Evolutionary conservation across 2,888 invertebrate genomes (phyloP), one percentile per base, ranked within the genome.

Genomic region (Drosophila testacea): DNA sequence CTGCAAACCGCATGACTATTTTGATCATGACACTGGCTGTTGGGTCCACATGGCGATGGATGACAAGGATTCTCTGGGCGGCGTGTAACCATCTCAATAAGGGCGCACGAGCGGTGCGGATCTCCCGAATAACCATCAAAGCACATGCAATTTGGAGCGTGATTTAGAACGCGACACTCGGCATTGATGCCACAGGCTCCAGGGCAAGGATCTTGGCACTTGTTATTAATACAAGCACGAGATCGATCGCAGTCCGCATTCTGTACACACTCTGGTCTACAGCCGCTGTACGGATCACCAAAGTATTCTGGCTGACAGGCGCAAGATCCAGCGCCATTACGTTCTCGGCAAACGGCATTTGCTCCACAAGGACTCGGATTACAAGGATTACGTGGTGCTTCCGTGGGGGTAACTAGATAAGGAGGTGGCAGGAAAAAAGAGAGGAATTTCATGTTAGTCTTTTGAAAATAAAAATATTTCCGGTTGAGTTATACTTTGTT

Each of bases 201-300:
- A 65, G 95, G 95, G 90, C 96, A 96, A 61, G 96, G 96, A 92
- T 96, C 95, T 89, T 94, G 94, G 91, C 97, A 97, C 93, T 96
- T 96, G 92, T 96, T 95, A 91, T 95, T 95, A 72, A 95, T 94
- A 93, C 97, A 97, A 63, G 96, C 95, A 92, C 93, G 95, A 77
- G 95, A 94, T 79, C 94, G 93, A 77, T 95, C 93, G 91, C 96
- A 96, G 89, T 96, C 96, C 57, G 95, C 94, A 91, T 96, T 96
- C 93, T 96, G 95, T 46, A 96, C 94, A 90, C 96, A 96, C 93
- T 96, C 96, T n/a, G 96, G 96, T 81, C 96, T 94, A 91, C 96
- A 96, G 46, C 96, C 96, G 71, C 94, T 93, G 91, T 96, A 96
- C 34, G 97, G 96, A 92, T 96, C 96, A 54, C 96, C 96, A 79